Conservation (phyloP, 2,113 vertebrate genomes). For the Anolis carolinensis region DNA sequence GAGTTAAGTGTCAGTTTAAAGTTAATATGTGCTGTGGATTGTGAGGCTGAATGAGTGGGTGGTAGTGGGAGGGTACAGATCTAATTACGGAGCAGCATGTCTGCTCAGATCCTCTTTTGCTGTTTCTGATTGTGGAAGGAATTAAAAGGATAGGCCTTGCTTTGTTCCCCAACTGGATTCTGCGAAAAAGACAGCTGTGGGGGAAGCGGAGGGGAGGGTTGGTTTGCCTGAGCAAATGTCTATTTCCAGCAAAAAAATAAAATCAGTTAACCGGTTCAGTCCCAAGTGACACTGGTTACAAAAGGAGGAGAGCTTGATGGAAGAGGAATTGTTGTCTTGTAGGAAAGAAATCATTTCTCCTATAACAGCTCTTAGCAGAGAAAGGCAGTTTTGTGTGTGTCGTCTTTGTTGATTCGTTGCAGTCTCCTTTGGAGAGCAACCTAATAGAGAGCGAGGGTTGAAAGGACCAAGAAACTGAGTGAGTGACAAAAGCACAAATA, state of each 20-base stretch:
- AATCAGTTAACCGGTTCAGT: conserved; percentile 49
- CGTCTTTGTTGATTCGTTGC: not conserved
- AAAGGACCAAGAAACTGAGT: not conserved
- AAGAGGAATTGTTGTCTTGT: not conserved
- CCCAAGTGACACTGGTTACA: not conserved
- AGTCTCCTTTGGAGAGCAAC: not conserved
- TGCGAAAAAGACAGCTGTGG: conserved; percentile 63
- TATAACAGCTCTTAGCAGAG: not conserved
- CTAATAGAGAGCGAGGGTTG: too few relatives aligned
- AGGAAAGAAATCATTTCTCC: not conserved
- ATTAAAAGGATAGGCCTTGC: conserved; percentile 69
- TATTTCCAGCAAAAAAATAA: not conserved
- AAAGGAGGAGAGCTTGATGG: not conserved
- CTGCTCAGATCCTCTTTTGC: not conserved
- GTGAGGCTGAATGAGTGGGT: too few relatives aligned
- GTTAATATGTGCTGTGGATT: not conserved
- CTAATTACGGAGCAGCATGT: not conserved
- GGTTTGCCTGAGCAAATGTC: conserved; percentile 29
- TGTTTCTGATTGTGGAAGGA: conserved; percentile 40
- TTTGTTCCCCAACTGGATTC: conserved; percentile 66
- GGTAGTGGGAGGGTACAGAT: not conserved
- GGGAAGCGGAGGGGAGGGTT: conserved; percentile 12
- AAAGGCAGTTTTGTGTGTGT: not conserved
- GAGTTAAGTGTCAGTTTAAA: not conserved
- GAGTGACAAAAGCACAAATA: too few relatives aligned